Conservation (phyloP, 2,113 vertebrate genomes). For the Cichladusa arquata region DNA sequence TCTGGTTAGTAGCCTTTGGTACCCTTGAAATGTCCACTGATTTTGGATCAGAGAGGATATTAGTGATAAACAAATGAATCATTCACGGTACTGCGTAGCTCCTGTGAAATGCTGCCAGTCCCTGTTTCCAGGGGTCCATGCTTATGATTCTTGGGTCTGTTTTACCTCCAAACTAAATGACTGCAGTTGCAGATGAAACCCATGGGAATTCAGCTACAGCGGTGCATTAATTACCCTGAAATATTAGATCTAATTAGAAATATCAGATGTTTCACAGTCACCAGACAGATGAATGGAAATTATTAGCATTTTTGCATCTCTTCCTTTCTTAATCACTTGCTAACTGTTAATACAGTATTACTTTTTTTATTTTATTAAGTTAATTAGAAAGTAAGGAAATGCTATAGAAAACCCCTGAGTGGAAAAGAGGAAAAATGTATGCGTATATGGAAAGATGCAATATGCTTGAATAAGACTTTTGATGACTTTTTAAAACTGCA, state of each 20-base stretch:
- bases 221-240: neutral
- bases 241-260: neutral
- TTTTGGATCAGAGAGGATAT: neutral
- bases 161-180: neutral
- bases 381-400: neutral
- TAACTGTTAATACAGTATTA: neutral
- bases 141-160: neutral
- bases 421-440: neutral
- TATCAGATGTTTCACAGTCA: neutral
- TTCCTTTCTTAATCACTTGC: neutral
- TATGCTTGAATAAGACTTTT: neutral
- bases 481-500: neutral
- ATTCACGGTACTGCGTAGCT: fast-evolving
- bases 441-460: neutral
- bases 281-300: neutral
- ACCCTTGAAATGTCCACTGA: neutral
- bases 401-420: neutral
- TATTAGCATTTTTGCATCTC: neutral
- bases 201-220: neutral
- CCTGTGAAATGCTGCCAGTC: neutral
- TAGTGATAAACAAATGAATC: neutral
- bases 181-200: neutral
- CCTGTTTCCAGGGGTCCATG: neutral
- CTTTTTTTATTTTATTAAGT: neutral
- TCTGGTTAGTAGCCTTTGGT: neutral